These are phyloP conservation scores for Cephus pulcher DNA, from an alignment of 2,888 invertebrate species.

Conservation along the genomic window DNA sequence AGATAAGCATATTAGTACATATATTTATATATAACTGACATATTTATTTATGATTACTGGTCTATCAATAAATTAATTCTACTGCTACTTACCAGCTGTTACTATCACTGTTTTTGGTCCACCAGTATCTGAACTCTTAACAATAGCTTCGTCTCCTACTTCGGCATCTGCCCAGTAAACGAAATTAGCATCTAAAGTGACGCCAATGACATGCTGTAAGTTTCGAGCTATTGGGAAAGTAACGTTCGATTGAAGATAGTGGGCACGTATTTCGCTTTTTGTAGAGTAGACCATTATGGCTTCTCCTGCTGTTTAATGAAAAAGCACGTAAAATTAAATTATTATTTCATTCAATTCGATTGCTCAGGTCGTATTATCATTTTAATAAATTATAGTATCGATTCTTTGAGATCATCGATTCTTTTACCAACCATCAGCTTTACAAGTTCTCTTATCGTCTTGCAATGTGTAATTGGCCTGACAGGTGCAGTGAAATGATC, in stretches of 20 bases:
- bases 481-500: constrained; percentile 75
- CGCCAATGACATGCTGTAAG: constrained; percentile 74
- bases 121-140: constrained; percentile 74
- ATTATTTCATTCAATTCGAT: not conserved
- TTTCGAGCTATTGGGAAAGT: constrained; percentile 68
- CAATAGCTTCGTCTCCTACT: constrained; percentile 78
- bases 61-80: not conserved
- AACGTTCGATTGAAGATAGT: constrained; percentile 71
- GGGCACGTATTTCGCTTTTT: constrained; percentile 73
- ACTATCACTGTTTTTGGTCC: constrained; percentile 70
- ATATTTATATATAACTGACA: not conserved
- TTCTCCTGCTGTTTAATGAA: constrained; percentile 70
- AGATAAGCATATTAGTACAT: not conserved
- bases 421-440: constrained; percentile 59
- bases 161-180: constrained; percentile 85
- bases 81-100: constrained; percentile 54
- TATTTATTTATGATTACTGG: not conserved
- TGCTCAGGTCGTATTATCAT: too few relatives aligned
- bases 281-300: constrained; percentile 78
- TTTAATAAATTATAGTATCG: not conserved
- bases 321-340: constrained; percentile 3
- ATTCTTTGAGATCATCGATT: not conserved
- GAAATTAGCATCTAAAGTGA: constrained; percentile 76
- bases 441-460: constrained; percentile 70
- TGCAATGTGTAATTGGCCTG: constrained; percentile 70